Conservation (phyloP, 2,797 vertebrate genomes). For the Spinus pinus region DNA sequence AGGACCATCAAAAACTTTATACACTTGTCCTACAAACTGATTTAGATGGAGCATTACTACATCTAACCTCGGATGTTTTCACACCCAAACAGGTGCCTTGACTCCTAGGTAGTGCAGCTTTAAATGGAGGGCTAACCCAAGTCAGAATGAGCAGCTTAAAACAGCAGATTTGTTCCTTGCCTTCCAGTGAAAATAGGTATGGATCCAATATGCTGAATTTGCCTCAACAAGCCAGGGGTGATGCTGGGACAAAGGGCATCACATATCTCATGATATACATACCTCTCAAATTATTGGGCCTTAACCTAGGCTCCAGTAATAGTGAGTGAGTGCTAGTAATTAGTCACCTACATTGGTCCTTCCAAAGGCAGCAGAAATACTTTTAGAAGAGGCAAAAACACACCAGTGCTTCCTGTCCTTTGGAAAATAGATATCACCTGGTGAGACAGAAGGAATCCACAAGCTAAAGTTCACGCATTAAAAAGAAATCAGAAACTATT, state of each 20-base stretch:
- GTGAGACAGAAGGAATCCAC: neutral
- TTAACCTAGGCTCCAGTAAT: neutral
- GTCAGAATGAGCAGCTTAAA: neutral
- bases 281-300: neutral
- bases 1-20: neutral
- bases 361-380: neutral
- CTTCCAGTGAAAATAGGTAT: neutral
- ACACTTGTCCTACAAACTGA: neutral
- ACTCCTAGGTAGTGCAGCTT: neutral
- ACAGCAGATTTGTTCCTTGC: neutral
- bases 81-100: neutral
- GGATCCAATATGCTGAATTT: neutral
- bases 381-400: neutral
- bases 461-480: neutral
- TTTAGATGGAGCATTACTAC: neutral
- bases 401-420: neutral
- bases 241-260: neutral
- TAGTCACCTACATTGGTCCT: neutral
- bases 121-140: neutral
- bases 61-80: neutral
- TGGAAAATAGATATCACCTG: neutral
- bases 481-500: neutral
- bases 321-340: neutral
- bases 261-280: fast-evolving
- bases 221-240: neutral